Percentiles rank a stretch among this genome's conserved stretches.
Conservation (phyloP, 2,888 invertebrate genomes). For the Caenorhabditis sp. region DNA sequence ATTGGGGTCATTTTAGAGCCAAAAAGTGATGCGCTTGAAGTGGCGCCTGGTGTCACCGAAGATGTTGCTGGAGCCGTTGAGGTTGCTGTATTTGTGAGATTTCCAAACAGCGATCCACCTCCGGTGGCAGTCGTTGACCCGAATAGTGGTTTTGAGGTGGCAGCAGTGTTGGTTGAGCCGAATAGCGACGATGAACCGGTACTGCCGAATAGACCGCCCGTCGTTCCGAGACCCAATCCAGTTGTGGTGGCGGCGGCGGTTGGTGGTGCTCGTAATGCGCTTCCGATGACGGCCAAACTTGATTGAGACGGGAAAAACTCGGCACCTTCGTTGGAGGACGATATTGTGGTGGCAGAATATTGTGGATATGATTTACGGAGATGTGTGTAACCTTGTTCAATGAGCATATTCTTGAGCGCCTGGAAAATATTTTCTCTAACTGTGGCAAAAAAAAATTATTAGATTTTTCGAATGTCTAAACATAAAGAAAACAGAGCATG, state of each 20-base stretch:
- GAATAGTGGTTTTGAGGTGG: constrained; percentile 25
- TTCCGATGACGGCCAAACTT: constrained; percentile 36
- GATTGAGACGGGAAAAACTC: constrained; percentile 44
- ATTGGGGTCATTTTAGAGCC: constrained; percentile 15
- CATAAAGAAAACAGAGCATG: constrained; percentile 2
- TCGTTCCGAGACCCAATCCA: constrained; percentile 17
- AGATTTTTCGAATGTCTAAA: neutral
- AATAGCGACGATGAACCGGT: constrained; percentile 31
- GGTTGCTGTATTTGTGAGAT: constrained; percentile 10
- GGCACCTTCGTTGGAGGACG: constrained; percentile 13
- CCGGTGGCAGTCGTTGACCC: neutral
- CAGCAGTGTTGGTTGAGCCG: constrained; percentile 9
- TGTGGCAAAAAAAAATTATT: neutral
- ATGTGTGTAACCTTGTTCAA: constrained; percentile 37
- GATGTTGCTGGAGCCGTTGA: constrained; percentile 25
- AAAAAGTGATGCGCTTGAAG: constrained; percentile 12
- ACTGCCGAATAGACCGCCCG: neutral
- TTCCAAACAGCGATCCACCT: constrained; percentile 44
- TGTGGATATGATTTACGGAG: constrained; percentile 15
- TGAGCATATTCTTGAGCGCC: constrained; percentile 21
- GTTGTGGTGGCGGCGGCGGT: constrained; percentile 9
- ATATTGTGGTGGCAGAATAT: neutral
- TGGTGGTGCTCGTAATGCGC: constrained; percentile 27
- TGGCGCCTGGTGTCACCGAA: constrained; percentile 24
- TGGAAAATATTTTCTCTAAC: neutral